A percentile compares a stretch with the other conserved stretches of the same genome.
Evolutionary conservation across 92 coral and sea anemone genomes (phyloP).

Genomic region (Siderastrea radians): DNA sequence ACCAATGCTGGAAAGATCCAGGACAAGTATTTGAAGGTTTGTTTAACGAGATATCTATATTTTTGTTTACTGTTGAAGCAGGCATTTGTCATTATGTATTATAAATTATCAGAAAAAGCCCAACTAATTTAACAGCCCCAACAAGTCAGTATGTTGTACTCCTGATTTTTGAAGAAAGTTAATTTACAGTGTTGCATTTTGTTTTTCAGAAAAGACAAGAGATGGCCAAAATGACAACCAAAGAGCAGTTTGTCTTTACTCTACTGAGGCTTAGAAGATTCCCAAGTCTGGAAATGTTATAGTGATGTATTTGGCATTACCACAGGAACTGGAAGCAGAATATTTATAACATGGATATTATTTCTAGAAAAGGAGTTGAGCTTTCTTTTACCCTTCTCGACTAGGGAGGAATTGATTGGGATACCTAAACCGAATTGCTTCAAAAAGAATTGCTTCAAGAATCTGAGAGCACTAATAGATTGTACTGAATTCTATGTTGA

Average conservation of each 20-base stretch:
- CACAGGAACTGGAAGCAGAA: conserved; percentile 61
- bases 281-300: conserved; percentile 73
- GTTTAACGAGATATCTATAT: not conserved
- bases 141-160: no score
- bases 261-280: conserved; percentile 70
- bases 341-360: conserved; percentile 74
- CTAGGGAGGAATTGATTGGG: conserved; percentile 65
- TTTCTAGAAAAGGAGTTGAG: conserved; percentile 75
- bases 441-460: conserved; percentile 62
- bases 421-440: conserved; percentile 61
- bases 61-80: not conserved
- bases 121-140: conserved; percentile 52
- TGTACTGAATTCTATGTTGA: conserved; percentile 84
- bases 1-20: conserved; percentile 61
- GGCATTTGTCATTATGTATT: not conserved
- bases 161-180: not conserved
- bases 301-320: conserved; percentile 74
- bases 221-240: conserved; percentile 65
- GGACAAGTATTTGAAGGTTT: conserved; percentile 66
- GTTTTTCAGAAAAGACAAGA: conserved; percentile 66
- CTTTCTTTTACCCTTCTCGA: conserved; percentile 76
- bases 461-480: conserved; percentile 81
- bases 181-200: not conserved
- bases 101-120: no score
- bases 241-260: conserved; percentile 84